A percentile compares a stretch with the other conserved stretches of the same genome.
Evolutionary conservation across 2,113 vertebrate genomes (phyloP).

Genomic region (Oreochromis aureus): DNA sequence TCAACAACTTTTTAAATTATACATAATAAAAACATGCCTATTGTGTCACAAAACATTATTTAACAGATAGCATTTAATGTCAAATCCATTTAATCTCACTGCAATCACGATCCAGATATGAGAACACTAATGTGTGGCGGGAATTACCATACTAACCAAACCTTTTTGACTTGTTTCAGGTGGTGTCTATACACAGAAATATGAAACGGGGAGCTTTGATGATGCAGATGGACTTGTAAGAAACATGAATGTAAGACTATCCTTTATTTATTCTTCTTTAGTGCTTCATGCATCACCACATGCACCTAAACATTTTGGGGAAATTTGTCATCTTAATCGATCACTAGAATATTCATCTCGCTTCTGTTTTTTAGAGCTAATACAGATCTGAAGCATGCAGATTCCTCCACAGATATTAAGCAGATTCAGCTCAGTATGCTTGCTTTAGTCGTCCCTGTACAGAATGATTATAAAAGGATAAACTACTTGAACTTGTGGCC

Average conservation of each 20-base stretch:
- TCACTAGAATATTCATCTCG: neutral
- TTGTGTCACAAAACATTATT: neutral
- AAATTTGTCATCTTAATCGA: neutral
- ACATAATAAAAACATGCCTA: neutral
- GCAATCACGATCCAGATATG: neutral
- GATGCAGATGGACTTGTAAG: neutral
- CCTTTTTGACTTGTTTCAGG: conserved; percentile 46
- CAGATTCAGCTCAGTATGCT: neutral
- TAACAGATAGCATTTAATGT: neutral
- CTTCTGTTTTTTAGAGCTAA: neutral
- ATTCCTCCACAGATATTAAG: neutral
- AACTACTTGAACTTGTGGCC: neutral
- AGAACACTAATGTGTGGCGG: neutral
- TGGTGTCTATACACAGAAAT: conserved; percentile 24
- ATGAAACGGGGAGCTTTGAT: neutral
- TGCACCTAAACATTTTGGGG: neutral
- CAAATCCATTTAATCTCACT: neutral
- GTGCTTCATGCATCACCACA: neutral
- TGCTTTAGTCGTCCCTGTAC: neutral
- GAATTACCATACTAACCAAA: neutral
- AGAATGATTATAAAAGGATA: neutral
- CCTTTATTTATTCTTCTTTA: neutral
- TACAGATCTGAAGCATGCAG: neutral
- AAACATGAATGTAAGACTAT: conserved; percentile 17
- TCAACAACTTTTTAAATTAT: neutral